A percentile compares a stretch with the other conserved stretches of the same genome.
Conservation (phyloP, 2,888 invertebrate genomes). For the Dynastes hyllus region DNA sequence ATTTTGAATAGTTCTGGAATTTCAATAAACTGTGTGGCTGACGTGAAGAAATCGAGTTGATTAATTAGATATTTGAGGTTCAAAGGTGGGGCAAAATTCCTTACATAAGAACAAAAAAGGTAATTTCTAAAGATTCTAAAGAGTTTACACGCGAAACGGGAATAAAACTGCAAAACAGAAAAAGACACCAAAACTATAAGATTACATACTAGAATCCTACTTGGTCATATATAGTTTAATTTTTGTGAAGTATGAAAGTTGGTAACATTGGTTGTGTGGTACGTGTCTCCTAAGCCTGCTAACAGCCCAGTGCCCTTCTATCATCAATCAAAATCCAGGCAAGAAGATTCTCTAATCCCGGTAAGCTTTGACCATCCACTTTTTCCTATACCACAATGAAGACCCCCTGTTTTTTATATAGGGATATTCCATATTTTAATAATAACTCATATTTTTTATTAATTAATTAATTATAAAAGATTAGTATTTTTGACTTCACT, state of each 20-base stretch:
- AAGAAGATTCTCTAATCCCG: slow-evolving; percentile 66
- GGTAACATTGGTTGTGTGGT: slow-evolving; percentile 66
- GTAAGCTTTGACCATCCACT: slow-evolving; percentile 69
- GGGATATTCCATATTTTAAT: slow-evolving; percentile 44
- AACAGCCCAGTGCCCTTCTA: slow-evolving; percentile 68
- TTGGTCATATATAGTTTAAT: slow-evolving; percentile 7
- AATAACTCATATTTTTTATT: slow-evolving; percentile 42
- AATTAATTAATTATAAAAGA: slow-evolving; percentile 14
- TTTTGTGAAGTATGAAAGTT: slow-evolving; percentile 60
- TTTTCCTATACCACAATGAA: slow-evolving; percentile 45
- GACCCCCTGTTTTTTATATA: slow-evolving; percentile 32
- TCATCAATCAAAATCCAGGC: slow-evolving; percentile 63
- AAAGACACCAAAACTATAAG: neutral
- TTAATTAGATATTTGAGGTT: too few species aligned
- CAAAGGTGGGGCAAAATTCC: too few species aligned
- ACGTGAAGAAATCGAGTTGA: too few species aligned
- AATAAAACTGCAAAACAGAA: neutral
- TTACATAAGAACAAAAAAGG: too few species aligned
- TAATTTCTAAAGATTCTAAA: too few species aligned
- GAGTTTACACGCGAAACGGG: neutral
- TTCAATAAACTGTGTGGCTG: too few species aligned
- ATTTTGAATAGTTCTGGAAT: too few species aligned
- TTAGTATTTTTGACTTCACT: slow-evolving; percentile 3
- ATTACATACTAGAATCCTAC: neutral
- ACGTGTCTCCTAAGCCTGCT: slow-evolving; percentile 67